Percentiles rank a stretch among this genome's conserved stretches.
phyloP scores from a whole-genome alignment of 1,140 invertebrate species.

The Drosophila seguyi region DNA sequence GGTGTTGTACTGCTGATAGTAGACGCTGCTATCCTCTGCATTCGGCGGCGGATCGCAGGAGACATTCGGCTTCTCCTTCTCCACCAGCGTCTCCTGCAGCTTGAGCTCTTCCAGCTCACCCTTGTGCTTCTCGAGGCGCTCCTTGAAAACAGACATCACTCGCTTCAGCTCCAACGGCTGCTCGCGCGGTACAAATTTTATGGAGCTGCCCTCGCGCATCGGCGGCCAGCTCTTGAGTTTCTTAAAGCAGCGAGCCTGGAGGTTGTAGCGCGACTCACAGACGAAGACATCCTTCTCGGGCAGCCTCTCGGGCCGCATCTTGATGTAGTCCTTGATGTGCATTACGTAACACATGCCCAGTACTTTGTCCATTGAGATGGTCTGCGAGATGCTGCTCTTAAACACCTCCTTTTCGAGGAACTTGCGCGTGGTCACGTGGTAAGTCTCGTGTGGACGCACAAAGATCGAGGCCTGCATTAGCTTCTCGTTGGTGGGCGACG shows the following conservation, averaged over 20 bases:
- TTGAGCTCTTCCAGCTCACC: constrained; percentile 95
- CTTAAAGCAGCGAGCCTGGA: constrained; percentile 94
- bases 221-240: constrained; percentile 97
- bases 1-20: constrained; percentile 97
- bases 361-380: constrained; percentile 94
- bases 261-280: constrained; percentile 97
- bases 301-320: constrained; percentile 93
- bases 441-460: constrained; percentile 95
- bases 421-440: constrained; percentile 96
- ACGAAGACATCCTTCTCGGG: constrained; percentile 98
- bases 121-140: constrained; percentile 95
- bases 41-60: constrained; percentile 87
- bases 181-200: constrained; percentile 90
- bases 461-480: constrained; percentile 95
- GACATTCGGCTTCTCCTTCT: constrained; percentile 92
- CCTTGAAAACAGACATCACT: constrained; percentile 96
- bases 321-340: constrained; percentile 98
- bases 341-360: constrained; percentile 97
- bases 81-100: constrained; percentile 91
- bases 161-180: constrained; percentile 92
- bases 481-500: constrained; percentile 92
- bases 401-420: constrained; percentile 98
- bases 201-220: constrained; percentile 85
- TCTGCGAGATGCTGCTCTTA: constrained; percentile 92
- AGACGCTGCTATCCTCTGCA: constrained; percentile 91